These are phyloP conservation scores for Kryptopterus vitreolus DNA, from an alignment of 2,797 vertebrate genomes.

Conservation along the genomic window DNA sequence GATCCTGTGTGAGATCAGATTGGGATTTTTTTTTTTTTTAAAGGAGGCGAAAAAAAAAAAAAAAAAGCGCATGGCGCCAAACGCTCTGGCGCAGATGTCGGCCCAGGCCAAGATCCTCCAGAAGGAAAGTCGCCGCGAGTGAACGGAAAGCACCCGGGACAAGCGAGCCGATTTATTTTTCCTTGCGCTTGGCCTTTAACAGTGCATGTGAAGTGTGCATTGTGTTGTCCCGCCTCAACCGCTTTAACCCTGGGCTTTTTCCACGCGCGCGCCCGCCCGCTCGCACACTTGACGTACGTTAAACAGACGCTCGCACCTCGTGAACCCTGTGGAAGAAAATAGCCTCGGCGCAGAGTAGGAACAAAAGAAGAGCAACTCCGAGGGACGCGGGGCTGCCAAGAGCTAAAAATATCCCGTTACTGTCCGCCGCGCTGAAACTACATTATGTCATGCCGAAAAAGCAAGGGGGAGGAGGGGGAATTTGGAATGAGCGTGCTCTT, in stretches of 20 bases:
- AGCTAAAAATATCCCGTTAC: conserved; percentile 56
- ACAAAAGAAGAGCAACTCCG: conserved; percentile 40
- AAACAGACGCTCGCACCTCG: conserved; percentile 43
- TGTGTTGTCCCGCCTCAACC: conserved; percentile 38
- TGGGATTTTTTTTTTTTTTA: background rate
- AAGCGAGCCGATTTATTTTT: conserved; percentile 33
- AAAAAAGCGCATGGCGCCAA: background rate
- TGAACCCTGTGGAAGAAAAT: conserved; percentile 57
- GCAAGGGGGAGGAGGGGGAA: conserved; percentile 12
- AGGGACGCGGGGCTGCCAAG: conserved; percentile 48
- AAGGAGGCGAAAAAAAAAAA: too few relatives aligned
- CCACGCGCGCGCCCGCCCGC: background rate
- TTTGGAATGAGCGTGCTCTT: background rate
- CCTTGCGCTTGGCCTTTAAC: conserved; percentile 44
- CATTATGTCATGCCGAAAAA: conserved; percentile 40
- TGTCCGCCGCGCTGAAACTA: conserved; percentile 23
- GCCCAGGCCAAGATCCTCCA: background rate
- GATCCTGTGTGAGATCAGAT: background rate
- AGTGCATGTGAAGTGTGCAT: conserved; percentile 46
- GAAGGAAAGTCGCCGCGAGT: background rate
- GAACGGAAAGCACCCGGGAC: conserved; percentile 3
- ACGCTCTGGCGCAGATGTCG: background rate
- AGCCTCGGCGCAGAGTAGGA: conserved; percentile 41
- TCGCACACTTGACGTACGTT: conserved; percentile 15
- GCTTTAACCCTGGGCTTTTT: background rate